Base-by-base conservation (phyloP, 1,140 invertebrate genomes). In the Dicyema japonicum region DNA sequence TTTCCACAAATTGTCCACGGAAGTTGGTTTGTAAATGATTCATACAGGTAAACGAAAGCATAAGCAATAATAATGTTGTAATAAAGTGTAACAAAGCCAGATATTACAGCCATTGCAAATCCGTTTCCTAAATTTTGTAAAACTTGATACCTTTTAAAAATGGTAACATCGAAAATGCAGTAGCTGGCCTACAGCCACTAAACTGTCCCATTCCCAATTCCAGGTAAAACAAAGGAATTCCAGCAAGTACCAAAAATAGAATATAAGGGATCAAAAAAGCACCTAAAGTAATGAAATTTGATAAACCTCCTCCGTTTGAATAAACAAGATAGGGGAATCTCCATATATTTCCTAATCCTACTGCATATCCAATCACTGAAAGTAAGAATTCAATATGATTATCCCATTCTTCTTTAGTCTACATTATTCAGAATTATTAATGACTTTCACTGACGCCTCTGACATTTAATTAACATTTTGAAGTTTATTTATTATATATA, bases 1-100 rank as follows among this genome's bases (percentile, higher is more conserved):
- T 90, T 82, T 40, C 69, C 62, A 50, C 82, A 92, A 25, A 66
- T 68, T 19, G 70, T 75, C 80, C 80, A 90, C 0, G 80, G 80
- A 11, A 92, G 56, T 40, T 66, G 32, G 6, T 34, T 27, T 9
- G 38, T 31, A 30, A 50, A 46, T 3, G 54, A 57, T 2, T 41
- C 46, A 35, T 65, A 38, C 70, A 64, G 51, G 34, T 82, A 92
- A 50, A 85, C 90, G 4, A 92, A 63, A 1, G 76, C 74, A 71
- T 78, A 88, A 11, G 75, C 74, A 28, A 90, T 76, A 41, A 92
- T 76, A 4, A 80, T 80, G 51, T 88, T 90, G 58, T 90, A 92
- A 50, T 85, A 88, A 62, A 88, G 78, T 19, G 72, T 76, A 62
- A 85, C 78, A 56, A 85, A 78, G 33, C 80, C 62, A 40, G 82